A percentile compares a stretch with the other conserved stretches of the same genome.
Conservation (phyloP, 2,797 vertebrate genomes). For the Apogon talboti region DNA sequence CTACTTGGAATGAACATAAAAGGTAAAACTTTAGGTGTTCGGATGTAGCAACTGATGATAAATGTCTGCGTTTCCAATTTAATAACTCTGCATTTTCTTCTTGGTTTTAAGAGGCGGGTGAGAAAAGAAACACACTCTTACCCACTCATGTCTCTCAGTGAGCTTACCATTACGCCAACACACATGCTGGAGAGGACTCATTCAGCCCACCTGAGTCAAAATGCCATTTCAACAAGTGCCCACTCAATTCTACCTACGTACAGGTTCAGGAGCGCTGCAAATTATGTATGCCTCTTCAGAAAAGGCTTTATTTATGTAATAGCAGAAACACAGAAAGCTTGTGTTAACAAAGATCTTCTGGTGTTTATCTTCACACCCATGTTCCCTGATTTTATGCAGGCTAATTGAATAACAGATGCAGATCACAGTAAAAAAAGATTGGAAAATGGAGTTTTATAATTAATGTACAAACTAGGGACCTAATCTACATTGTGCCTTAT, state of each 20-base stretch:
- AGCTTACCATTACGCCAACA: constrained; percentile 70
- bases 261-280: constrained; percentile 44
- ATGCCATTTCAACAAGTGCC: constrained; percentile 70
- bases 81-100: constrained; percentile 64
- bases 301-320: constrained; percentile 40
- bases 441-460: no score
- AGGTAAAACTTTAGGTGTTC: background rate
- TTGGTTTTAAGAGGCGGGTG: constrained; percentile 52
- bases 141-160: constrained; percentile 30
- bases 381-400: no score
- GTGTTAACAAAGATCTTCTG: constrained; percentile 10
- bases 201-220: constrained; percentile 74
- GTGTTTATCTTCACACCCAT: background rate
- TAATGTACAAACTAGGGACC: no score
- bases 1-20: background rate
- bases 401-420: no score
- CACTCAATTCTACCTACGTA: constrained; percentile 73
- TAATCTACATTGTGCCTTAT: no score
- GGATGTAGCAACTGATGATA: constrained; percentile 36
- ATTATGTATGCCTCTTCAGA: constrained; percentile 29
- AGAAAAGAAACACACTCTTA: constrained; percentile 34
- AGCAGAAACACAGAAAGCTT: constrained; percentile 15
- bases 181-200: constrained; percentile 62
- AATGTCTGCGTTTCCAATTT: constrained; percentile 31
- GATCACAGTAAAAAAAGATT: no score